A percentile compares a stretch with the other conserved stretches of the same genome.
These are phyloP conservation scores for Synanthedon tipuliformis DNA, from an alignment of 2,888 invertebrate species.

Conservation along the genomic window DNA sequence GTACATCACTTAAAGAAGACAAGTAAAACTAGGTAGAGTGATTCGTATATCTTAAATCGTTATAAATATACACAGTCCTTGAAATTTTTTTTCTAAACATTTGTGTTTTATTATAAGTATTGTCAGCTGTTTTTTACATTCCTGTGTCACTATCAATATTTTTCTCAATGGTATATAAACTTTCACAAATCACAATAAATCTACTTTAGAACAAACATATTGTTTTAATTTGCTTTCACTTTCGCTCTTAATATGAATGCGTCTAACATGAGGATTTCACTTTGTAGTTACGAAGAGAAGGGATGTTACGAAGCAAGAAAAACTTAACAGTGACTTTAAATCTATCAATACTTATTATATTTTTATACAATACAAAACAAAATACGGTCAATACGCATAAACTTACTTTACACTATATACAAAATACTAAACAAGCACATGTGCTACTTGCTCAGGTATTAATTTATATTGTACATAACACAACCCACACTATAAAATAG, in stretches of 20 bases:
- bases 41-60: constrained; percentile 59
- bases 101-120: constrained; percentile 62
- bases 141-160: constrained; percentile 41
- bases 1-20: constrained; percentile 45
- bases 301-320: neutral
- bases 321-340: constrained; percentile 1
- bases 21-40: constrained; percentile 53
- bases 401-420: constrained; percentile 59
- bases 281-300: neutral
- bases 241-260: neutral
- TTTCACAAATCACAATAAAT: neutral
- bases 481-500: constrained; percentile 68
- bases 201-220: constrained; percentile 2
- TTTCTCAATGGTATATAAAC: constrained; percentile 15
- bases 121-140: constrained; percentile 63
- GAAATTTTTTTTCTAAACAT: constrained; percentile 32
- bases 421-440: constrained; percentile 51
- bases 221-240: neutral
- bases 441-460: constrained; percentile 52
- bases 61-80: constrained; percentile 37
- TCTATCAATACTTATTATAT: neutral
- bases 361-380: neutral
- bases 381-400: constrained; percentile 3
- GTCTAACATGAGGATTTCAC: neutral
- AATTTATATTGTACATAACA: constrained; percentile 63